phyloP scores from a whole-genome alignment of 2,797 vertebrate species.

The Falco concolor region DNA sequence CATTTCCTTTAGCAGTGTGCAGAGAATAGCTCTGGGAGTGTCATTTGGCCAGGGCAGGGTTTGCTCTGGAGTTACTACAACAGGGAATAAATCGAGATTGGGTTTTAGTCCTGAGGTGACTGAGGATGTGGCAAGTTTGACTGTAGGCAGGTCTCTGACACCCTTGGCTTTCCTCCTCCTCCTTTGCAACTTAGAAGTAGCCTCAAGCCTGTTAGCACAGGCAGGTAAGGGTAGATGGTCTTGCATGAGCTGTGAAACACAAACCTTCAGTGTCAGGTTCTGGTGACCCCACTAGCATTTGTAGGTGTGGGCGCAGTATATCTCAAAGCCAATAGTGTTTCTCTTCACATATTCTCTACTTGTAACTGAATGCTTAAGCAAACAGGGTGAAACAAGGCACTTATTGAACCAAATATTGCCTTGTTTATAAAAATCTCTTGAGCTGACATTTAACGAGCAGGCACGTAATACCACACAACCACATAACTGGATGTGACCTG shows the following conservation, averaged over 20 bases:
- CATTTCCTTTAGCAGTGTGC: not conserved
- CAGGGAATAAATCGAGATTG: not conserved
- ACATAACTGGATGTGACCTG: not conserved
- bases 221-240: accelerated
- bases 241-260: not conserved
- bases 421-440: not conserved
- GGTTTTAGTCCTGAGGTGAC: not conserved
- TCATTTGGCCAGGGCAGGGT: not conserved
- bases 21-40: not conserved
- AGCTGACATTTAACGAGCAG: not conserved
- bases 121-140: accelerated
- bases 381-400: not conserved
- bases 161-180: not conserved
- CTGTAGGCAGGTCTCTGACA: not conserved
- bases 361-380: not conserved
- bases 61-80: not conserved
- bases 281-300: not conserved
- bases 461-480: not conserved
- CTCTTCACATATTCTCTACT: not conserved
- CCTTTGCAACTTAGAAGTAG: not conserved
- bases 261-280: not conserved
- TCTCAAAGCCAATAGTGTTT: not conserved
- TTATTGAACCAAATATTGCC: not conserved
- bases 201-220: not conserved
- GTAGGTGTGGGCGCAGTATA: not conserved